Conservation (phyloP, 2,888 invertebrate species). For the Eupithecia pulchellata region DNA sequence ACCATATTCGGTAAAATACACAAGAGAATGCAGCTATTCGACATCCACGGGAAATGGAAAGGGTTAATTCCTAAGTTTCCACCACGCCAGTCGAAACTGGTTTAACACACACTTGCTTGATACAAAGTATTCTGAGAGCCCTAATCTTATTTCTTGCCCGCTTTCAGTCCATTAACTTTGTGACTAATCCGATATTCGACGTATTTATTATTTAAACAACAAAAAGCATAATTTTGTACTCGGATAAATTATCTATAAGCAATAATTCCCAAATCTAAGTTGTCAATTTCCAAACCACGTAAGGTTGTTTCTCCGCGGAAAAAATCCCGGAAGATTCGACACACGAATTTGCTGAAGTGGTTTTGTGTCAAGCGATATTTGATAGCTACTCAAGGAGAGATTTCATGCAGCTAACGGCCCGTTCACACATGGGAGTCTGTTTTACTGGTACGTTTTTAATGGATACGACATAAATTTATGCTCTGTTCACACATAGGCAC, state of each 20-base stretch:
- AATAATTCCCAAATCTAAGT: background rate
- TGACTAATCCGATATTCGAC: conserved; percentile 20
- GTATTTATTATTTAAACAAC: conserved; percentile 15
- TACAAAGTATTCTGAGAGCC: conserved; percentile 20
- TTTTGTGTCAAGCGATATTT: background rate
- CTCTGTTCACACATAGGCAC: too few relatives aligned
- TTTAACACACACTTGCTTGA: conserved; percentile 3
- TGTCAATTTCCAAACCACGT: background rate
- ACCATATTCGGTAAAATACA: too few relatives aligned
- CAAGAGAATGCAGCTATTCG: too few relatives aligned
- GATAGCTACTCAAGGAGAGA: too few relatives aligned
- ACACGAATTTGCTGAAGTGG: conserved; percentile 1
- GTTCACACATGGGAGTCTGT: too few relatives aligned
- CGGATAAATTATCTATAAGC: background rate
- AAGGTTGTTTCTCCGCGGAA: background rate
- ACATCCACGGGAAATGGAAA: background rate
- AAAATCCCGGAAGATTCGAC: background rate
- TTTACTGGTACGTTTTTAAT: too few relatives aligned
- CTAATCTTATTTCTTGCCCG: conserved; percentile 27
- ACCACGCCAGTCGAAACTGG: background rate
- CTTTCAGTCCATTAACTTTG: conserved; percentile 22
- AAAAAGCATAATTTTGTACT: background rate
- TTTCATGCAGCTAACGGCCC: too few relatives aligned
- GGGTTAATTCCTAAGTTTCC: background rate
- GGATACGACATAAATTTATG: too few relatives aligned